These are phyloP conservation scores for Schizotus pectinicornis DNA, from an alignment of 2,888 invertebrate species.

Conservation along the genomic window DNA sequence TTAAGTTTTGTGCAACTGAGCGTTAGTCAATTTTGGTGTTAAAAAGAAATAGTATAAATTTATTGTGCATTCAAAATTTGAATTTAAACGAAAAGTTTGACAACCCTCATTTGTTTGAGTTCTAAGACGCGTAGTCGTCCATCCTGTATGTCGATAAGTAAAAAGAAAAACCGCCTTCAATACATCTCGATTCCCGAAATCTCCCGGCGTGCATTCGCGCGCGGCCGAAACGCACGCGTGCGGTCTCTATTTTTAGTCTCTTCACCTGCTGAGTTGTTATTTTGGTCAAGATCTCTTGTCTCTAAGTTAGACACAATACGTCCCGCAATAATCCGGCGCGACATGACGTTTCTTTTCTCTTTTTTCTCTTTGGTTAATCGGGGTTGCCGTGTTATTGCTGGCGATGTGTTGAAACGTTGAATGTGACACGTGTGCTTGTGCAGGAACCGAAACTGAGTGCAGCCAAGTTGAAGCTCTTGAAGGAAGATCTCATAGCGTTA, in stretches of 20 bases:
- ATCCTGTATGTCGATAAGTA: constrained; percentile 9
- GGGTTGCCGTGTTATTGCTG: no score
- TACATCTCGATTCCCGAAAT: background rate
- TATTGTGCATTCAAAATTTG: no score
- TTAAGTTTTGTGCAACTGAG: no score
- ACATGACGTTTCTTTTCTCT: no score
- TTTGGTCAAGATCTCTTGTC: constrained; percentile 33
- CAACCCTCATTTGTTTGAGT: background rate
- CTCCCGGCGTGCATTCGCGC: constrained; percentile 6
- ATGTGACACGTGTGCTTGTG: constrained; percentile 26
- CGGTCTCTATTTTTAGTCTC: constrained; percentile 32
- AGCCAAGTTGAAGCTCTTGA: constrained; percentile 41
- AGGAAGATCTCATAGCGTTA: constrained; percentile 38
- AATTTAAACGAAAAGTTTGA: background rate
- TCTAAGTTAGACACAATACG: constrained; percentile 16
- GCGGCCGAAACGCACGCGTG: constrained; percentile 21
- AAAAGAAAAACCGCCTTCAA: background rate
- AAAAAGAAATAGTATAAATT: no score
- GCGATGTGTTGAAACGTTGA: no score
- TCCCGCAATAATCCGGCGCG: no score
- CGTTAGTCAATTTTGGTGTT: no score
- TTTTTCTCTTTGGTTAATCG: no score
- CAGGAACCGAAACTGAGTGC: constrained; percentile 46
- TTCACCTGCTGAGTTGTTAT: constrained; percentile 43
- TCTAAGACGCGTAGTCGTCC: background rate